These are phyloP conservation scores for Nezara viridula DNA, from an alignment of 2,888 invertebrate species.

Conservation along the genomic window DNA sequence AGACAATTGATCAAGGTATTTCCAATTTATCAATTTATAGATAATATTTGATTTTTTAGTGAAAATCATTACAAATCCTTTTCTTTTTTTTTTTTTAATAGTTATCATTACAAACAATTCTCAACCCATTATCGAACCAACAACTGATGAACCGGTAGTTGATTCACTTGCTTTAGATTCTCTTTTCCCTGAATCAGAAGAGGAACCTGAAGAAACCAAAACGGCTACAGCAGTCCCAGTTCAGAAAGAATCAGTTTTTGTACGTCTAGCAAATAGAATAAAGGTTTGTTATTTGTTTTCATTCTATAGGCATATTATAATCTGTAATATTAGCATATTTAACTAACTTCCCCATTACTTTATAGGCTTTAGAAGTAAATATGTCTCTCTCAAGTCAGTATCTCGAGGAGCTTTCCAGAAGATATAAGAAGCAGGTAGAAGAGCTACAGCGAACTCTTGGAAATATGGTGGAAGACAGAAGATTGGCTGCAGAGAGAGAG, in stretches of 20 bases:
- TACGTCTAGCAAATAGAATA: slow-evolving; percentile 94
- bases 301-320: neutral
- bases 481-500: slow-evolving; percentile 81
- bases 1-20: slow-evolving; percentile 32
- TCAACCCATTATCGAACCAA: slow-evolving; percentile 33
- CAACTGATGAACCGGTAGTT: slow-evolving; percentile 61
- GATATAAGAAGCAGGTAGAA: slow-evolving; percentile 97
- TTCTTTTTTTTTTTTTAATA: neutral
- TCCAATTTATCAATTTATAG: neutral
- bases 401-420: slow-evolving; percentile 92
- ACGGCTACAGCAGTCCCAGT: slow-evolving; percentile 68
- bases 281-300: slow-evolving; percentile 75
- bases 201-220: slow-evolving; percentile 67
- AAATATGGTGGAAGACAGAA: slow-evolving; percentile 81
- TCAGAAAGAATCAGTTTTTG: slow-evolving; percentile 95
- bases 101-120: neutral
- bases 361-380: slow-evolving; percentile 92
- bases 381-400: slow-evolving; percentile 97
- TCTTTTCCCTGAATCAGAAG: slow-evolving; percentile 66
- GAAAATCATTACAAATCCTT: no score
- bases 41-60: neutral
- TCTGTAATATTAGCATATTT: neutral
- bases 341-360: slow-evolving; percentile 65
- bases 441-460: slow-evolving; percentile 90
- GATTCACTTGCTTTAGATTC: slow-evolving; percentile 65